Percentiles rank a stretch among this genome's conserved stretches.
phyloP scores from a whole-genome alignment of 1,140 invertebrate species.

The Ips typographus region DNA sequence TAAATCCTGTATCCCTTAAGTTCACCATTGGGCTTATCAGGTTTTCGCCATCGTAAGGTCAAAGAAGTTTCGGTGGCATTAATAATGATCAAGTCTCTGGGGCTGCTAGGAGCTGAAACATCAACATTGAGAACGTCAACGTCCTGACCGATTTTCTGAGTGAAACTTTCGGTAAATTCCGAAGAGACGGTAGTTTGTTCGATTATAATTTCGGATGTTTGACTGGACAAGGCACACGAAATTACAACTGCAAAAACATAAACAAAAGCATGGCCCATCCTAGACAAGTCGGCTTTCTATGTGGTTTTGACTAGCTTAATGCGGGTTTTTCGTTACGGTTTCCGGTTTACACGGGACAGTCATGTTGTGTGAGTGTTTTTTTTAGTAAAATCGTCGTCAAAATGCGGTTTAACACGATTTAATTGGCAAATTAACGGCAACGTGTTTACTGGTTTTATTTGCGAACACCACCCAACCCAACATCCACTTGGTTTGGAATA shows the following conservation, averaged over 20 bases:
- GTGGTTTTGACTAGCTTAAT: constrained; percentile 14
- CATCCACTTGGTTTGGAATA: constrained; percentile 6
- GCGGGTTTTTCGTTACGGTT: constrained; percentile 14
- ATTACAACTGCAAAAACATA: constrained; percentile 40
- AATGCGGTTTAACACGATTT: background rate
- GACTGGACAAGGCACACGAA: constrained; percentile 36
- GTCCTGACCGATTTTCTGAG: background rate
- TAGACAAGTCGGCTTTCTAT: constrained; percentile 30
- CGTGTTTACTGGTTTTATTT: constrained; percentile 18
- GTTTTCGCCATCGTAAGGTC: constrained; percentile 76
- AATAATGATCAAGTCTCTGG: constrained; percentile 74
- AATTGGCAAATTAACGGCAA: constrained; percentile 26
- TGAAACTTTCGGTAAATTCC: background rate
- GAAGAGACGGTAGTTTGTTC: background rate
- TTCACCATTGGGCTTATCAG: constrained; percentile 69
- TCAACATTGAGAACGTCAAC: constrained; percentile 22
- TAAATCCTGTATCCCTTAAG: constrained; percentile 72
- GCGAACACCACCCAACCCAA: constrained; percentile 21
- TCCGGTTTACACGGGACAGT: background rate
- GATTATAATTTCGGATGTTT: constrained; percentile 23
- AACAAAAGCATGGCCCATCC: constrained; percentile 49
- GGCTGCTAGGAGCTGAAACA: constrained; percentile 72
- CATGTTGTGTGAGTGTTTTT: no score
- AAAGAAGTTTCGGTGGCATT: constrained; percentile 75
- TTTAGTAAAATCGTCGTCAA: background rate